These are phyloP conservation scores for Helleia helle DNA, from an alignment of 2,888 invertebrate genomes.

Conservation along the genomic window DNA sequence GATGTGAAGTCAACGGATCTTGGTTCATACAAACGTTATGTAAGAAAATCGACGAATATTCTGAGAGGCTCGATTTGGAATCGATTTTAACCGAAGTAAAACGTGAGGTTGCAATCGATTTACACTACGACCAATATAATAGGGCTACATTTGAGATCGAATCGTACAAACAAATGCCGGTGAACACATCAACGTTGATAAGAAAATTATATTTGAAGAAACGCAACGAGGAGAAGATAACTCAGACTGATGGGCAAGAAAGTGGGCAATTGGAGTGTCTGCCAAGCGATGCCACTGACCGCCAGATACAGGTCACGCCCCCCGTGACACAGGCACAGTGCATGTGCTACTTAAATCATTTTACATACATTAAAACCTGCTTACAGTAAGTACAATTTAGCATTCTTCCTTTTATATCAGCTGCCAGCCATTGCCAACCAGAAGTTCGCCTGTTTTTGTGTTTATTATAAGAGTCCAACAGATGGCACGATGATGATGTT, in stretches of 20 bases:
- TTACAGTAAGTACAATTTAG: slow-evolving; percentile 28
- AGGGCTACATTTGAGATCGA: slow-evolving; percentile 30
- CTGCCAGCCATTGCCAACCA: too few species aligned
- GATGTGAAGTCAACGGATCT: slow-evolving; percentile 38
- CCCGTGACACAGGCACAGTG: too few species aligned
- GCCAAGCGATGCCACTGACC: too few species aligned
- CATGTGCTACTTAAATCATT: slow-evolving; percentile 34
- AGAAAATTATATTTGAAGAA: slow-evolving; percentile 40
- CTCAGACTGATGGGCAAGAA: slow-evolving; percentile 1
- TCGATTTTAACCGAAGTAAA: slow-evolving; percentile 49
- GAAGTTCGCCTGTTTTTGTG: too few species aligned
- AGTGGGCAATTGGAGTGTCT: too few species aligned
- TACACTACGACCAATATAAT: slow-evolving; percentile 31
- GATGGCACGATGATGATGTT: too few species aligned
- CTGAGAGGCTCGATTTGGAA: slow-evolving; percentile 36
- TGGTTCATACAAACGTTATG: slow-evolving; percentile 59
- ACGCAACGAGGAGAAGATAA: slow-evolving; percentile 23
- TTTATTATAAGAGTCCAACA: too few species aligned
- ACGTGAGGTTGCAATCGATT: slow-evolving; percentile 44
- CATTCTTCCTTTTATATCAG: too few species aligned
- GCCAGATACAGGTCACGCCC: too few species aligned
- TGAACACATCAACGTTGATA: slow-evolving; percentile 39
- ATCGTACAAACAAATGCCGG: slow-evolving; percentile 42
- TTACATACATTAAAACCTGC: slow-evolving; percentile 37
- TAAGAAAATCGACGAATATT: slow-evolving; percentile 35